phyloP scores from a whole-genome alignment of 2,113 vertebrate genomes.

The Oriolus oriolus region DNA sequence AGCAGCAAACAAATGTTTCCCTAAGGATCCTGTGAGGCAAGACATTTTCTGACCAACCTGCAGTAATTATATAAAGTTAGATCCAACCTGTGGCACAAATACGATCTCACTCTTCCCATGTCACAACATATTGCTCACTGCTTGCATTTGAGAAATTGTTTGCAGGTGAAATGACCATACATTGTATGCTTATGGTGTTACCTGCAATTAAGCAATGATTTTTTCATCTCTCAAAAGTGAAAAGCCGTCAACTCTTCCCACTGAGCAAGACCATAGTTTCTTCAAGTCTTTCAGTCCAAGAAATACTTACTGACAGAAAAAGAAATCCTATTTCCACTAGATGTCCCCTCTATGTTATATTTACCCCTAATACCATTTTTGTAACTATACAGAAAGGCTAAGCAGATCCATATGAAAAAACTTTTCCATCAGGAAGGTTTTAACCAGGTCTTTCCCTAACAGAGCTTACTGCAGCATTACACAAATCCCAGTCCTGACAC shows the following conservation, averaged over 20 bases:
- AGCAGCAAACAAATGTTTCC: not conserved
- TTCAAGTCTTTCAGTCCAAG: not conserved
- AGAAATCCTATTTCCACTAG: not conserved
- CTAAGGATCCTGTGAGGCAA: not conserved
- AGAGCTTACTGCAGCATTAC: not conserved
- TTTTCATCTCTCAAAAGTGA: not conserved
- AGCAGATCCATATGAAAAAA: not conserved
- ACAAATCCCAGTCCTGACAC: not conserved
- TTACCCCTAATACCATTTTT: not conserved
- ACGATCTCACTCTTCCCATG: not conserved
- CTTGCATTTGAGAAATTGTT: not conserved
- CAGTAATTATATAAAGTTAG: not conserved
- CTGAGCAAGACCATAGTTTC: not conserved
- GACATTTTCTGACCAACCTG: not conserved
- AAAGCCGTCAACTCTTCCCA: not conserved
- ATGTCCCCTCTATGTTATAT: not conserved
- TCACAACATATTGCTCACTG: not conserved
- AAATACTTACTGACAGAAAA: not conserved
- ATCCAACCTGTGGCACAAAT: not conserved
- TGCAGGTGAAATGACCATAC: not conserved
- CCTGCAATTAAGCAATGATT: not conserved
- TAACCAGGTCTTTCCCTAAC: not conserved
- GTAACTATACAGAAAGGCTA: not conserved
- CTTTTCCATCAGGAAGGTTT: not conserved
- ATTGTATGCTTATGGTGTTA: not conserved